phyloP scores from a whole-genome alignment of 2,797 vertebrate genomes.

The Valencia hispanica region DNA sequence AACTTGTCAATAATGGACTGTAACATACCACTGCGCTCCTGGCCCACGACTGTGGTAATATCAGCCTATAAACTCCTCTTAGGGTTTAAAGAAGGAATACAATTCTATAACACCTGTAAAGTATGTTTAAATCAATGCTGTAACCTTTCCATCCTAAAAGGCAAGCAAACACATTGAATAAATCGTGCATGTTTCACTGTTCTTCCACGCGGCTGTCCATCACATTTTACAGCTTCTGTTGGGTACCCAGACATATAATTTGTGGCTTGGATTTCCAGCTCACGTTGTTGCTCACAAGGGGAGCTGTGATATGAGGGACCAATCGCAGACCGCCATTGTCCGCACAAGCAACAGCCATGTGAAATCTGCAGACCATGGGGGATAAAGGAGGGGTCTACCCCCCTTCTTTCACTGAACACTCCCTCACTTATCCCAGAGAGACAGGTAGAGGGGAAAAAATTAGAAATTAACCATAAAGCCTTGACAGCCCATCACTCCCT shows the following conservation, averaged over 20 bases:
- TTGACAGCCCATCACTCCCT: conserved; percentile 16
- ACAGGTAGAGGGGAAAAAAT: conserved; percentile 26
- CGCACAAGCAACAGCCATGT: conserved; percentile 71
- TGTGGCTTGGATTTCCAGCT: conserved; percentile 49
- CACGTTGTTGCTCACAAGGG: conserved; percentile 71
- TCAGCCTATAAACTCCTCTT: conserved; percentile 2
- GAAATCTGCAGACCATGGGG: conserved; percentile 47
- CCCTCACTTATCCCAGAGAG: conserved; percentile 24
- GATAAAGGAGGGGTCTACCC: conserved; percentile 42
- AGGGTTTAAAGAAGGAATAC: not conserved
- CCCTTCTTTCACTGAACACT: conserved; percentile 15
- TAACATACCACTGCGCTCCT: not conserved
- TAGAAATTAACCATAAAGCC: conserved; percentile 42
- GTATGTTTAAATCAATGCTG: not conserved
- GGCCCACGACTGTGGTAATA: not conserved
- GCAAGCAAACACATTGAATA: not conserved
- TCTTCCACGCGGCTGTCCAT: conserved; percentile 4
- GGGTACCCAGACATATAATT: conserved; percentile 26
- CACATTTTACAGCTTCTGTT: conserved; percentile 11
- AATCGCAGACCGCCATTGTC: conserved; percentile 59
- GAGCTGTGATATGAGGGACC: conserved; percentile 47
- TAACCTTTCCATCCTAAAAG: not conserved
- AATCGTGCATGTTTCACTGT: not conserved
- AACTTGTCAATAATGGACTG: not conserved
- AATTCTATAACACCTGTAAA: not conserved